Conservation (phyloP, 2,888 invertebrate genomes). For the Dioctria rufipes region DNA sequence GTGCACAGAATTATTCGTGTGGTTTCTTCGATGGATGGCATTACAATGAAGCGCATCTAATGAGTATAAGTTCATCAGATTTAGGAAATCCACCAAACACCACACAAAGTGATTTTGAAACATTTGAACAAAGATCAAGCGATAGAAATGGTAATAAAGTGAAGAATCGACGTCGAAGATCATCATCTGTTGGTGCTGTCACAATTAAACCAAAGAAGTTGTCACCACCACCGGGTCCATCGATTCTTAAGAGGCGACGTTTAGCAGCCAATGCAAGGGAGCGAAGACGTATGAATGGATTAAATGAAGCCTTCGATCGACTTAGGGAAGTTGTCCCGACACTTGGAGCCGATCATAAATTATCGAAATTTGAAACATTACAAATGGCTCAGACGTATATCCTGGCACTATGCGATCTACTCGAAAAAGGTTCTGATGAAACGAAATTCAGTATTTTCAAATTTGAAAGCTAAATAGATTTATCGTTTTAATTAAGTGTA, state of each 20-base stretch:
- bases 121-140: background rate
- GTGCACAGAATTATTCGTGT: background rate
- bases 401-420: constrained; percentile 72
- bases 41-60: background rate
- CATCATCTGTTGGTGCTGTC: background rate
- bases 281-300: constrained; percentile 81
- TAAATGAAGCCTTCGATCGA: constrained; percentile 83
- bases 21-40: background rate
- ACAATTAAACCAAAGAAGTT: background rate
- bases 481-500: background rate
- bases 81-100: background rate
- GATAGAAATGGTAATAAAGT: background rate
- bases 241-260: constrained; percentile 72
- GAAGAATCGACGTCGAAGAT: constrained; percentile 6
- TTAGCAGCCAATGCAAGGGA: constrained; percentile 84
- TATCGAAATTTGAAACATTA: constrained; percentile 84
- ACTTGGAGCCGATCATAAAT: constrained; percentile 79
- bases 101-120: background rate
- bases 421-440: constrained; percentile 27
- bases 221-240: constrained; percentile 3
- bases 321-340: constrained; percentile 81
- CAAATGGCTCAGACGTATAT: constrained; percentile 88
- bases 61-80: background rate
- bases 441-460: constrained; percentile 1
- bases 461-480: background rate